These are phyloP conservation scores for Idaea aversata DNA, from an alignment of 2,888 invertebrate genomes.

Conservation along the genomic window DNA sequence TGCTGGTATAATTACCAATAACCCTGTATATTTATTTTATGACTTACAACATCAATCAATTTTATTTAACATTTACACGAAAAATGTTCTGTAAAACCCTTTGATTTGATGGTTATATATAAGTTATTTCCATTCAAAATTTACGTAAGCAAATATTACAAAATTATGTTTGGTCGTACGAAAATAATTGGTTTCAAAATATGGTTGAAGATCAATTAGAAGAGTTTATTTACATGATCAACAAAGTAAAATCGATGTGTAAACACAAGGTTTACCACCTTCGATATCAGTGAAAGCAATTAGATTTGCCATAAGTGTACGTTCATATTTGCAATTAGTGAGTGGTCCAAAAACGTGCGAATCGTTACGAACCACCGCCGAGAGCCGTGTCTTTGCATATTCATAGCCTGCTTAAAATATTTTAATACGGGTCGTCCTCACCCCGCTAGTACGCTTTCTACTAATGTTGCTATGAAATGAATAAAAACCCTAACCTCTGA, in stretches of 20 bases:
- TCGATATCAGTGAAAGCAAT: constrained; percentile 72
- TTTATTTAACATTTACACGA: neutral
- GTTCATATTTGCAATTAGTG: constrained; percentile 79
- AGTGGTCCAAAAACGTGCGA: constrained; percentile 78
- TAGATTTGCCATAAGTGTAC: constrained; percentile 76
- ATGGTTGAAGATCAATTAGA: neutral
- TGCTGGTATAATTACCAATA: no score
- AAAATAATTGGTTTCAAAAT: neutral
- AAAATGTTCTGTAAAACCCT: neutral
- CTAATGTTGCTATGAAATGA: constrained; percentile 65
- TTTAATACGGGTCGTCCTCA: constrained; percentile 73
- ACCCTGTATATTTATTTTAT: no score
- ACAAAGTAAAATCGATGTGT: constrained; percentile 45
- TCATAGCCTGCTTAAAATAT: constrained; percentile 80
- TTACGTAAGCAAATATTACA: neutral
- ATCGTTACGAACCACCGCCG: constrained; percentile 73
- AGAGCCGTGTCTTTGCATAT: constrained; percentile 78
- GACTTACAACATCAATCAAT: no score
- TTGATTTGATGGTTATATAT: neutral
- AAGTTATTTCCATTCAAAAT: neutral
- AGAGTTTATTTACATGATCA: neutral
- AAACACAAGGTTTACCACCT: constrained; percentile 48
- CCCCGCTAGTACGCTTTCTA: constrained; percentile 65
- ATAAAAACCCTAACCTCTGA: constrained; percentile 38
- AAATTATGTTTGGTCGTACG: neutral